These are phyloP conservation scores for Microctonus brassicae DNA, from an alignment of 2,888 invertebrate genomes.

Conservation along the genomic window DNA sequence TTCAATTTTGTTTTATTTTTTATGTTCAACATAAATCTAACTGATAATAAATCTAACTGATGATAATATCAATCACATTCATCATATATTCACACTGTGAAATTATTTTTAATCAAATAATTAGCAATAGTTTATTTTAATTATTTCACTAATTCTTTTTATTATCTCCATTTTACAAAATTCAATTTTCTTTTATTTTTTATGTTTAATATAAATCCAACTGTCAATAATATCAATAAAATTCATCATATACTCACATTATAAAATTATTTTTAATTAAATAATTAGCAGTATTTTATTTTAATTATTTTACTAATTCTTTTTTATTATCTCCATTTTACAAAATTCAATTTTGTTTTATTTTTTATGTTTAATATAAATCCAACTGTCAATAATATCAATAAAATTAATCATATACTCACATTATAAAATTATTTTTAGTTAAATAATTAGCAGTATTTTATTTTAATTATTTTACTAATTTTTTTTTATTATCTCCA, in stretches of 20 bases:
- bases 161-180: background rate
- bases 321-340: background rate
- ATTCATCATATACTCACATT: too few relatives aligned
- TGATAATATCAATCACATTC: conserved; percentile 40
- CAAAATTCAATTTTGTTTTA: background rate
- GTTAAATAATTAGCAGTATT: too few relatives aligned
- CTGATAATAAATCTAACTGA: too few relatives aligned
- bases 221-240: too few relatives aligned
- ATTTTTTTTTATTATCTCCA: background rate
- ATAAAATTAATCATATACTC: too few relatives aligned
- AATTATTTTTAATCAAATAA: conserved; percentile 12
- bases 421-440: too few relatives aligned
- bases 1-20: background rate
- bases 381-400: too few relatives aligned
- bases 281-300: background rate
- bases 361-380: too few relatives aligned
- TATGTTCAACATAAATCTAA: too few relatives aligned
- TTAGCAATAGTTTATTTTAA: background rate
- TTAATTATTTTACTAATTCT: background rate
- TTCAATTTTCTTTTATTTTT: background rate
- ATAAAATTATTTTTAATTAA: too few relatives aligned
- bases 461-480: background rate
- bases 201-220: too few relatives aligned
- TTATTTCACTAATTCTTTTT: too few relatives aligned
- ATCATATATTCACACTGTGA: background rate